phyloP scores from a whole-genome alignment of 2,888 invertebrate genomes.

The Acrobasis consociella region DNA sequence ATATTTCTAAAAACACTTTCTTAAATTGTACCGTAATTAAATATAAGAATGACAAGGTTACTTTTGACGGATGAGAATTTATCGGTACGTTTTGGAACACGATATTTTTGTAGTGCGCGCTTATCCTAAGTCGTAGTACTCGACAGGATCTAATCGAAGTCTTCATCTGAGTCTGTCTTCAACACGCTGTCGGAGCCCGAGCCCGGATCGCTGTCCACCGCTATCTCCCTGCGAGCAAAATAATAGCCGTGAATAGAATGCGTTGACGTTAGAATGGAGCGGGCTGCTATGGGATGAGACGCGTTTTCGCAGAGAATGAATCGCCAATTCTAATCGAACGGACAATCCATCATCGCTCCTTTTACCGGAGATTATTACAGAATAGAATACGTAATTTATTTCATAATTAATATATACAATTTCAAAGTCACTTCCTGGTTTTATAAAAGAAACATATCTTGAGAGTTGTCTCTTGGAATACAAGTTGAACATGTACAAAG shows the following conservation, averaged over 20 bases:
- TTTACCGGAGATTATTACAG: neutral
- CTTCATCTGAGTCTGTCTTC: constrained; percentile 78
- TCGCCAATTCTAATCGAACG: constrained; percentile 8
- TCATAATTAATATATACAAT: neutral
- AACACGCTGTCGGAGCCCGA: constrained; percentile 78
- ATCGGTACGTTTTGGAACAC: neutral
- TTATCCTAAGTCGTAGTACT: constrained; percentile 33
- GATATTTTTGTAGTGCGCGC: constrained; percentile 23
- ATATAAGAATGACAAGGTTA: neutral
- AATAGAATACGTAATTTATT: constrained; percentile 5
- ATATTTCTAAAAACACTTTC: constrained; percentile 19
- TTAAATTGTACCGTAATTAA: neutral
- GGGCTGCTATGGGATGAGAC: constrained; percentile 4
- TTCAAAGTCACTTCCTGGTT: neutral
- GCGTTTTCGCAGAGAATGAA: constrained; percentile 19
- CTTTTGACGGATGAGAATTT: constrained; percentile 5
- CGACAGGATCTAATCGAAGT: constrained; percentile 62
- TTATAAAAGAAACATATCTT: neutral
- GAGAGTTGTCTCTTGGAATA: neutral
- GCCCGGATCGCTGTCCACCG: constrained; percentile 72
- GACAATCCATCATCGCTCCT: constrained; percentile 13
- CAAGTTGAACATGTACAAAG: neutral
- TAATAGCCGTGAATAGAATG: constrained; percentile 20
- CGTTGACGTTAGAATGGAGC: constrained; percentile 11
- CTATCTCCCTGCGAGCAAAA: constrained; percentile 58